Evolutionary conservation across 1,140 invertebrate genomes (phyloP).

Genomic region (Drosophila orena): DNA sequence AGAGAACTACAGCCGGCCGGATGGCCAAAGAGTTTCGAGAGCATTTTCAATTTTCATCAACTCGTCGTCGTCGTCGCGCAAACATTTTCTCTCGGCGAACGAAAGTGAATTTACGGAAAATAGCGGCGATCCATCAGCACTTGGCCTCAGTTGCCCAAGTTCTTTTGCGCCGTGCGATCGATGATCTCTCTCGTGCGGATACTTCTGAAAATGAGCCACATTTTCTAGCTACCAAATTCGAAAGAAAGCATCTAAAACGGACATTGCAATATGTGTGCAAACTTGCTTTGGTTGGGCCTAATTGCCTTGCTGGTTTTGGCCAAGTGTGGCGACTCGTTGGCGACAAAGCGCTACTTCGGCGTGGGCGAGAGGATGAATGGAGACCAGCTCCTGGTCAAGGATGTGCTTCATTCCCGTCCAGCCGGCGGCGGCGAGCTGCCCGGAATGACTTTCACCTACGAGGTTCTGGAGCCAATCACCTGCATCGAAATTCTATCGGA

Average conservation of each 20-base stretch:
- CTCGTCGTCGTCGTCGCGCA: slow-evolving; percentile 1
- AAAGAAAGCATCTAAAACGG: neutral
- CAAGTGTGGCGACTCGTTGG: slow-evolving; percentile 7
- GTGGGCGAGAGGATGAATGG: slow-evolving; percentile 56
- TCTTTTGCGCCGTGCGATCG: slow-evolving; percentile 65
- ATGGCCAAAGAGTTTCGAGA: slow-evolving; percentile 22
- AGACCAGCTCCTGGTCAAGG: slow-evolving; percentile 73
- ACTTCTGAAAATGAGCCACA: slow-evolving; percentile 34
- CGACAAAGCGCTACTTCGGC: slow-evolving; percentile 51
- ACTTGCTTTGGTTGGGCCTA: slow-evolving; percentile 23
- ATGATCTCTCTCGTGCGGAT: slow-evolving; percentile 23
- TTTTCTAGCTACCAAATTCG: slow-evolving; percentile 14
- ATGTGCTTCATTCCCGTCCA: slow-evolving; percentile 62
- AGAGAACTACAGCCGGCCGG: slow-evolving; percentile 24
- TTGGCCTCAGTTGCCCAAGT: slow-evolving; percentile 64
- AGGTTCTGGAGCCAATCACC: slow-evolving; percentile 69
- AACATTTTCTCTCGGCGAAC: slow-evolving; percentile 28
- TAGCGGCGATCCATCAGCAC: slow-evolving; percentile 58
- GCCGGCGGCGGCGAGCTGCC: slow-evolving; percentile 44
- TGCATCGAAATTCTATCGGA: slow-evolving; percentile 70
- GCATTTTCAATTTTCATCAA: neutral
- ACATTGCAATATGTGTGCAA: slow-evolving; percentile 40
- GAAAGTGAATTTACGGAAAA: slow-evolving; percentile 53
- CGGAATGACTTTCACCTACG: slow-evolving; percentile 65
- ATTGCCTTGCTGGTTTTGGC: slow-evolving; percentile 30